These are phyloP conservation scores for Dromas ardeola DNA, from an alignment of 2,113 vertebrate genomes.

Conservation along the genomic window DNA sequence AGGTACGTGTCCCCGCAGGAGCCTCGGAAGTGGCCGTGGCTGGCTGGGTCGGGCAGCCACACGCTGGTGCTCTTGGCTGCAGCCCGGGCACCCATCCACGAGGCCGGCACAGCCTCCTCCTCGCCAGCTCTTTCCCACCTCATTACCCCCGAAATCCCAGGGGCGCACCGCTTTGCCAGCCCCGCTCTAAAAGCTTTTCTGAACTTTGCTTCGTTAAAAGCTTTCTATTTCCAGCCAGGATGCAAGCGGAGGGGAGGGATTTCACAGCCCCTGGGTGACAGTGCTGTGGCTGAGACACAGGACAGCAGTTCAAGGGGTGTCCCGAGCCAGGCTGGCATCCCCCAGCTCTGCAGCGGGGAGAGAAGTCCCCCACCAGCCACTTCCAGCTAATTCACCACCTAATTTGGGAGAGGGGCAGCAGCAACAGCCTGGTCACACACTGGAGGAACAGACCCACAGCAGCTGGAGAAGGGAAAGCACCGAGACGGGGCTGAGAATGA, in stretches of 20 bases:
- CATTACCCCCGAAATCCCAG: not conserved
- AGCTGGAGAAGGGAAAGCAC: not conserved
- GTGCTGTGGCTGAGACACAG: not conserved
- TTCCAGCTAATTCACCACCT: not conserved
- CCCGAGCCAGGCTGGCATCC: fast-evolving
- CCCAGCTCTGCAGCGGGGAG: not conserved
- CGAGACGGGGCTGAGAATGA: not conserved
- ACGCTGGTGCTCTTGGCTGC: fast-evolving
- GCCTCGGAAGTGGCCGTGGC: fast-evolving
- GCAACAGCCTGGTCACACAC: fast-evolving
- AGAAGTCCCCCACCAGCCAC: not conserved
- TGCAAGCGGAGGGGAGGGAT: not conserved
- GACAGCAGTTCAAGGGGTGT: not conserved
- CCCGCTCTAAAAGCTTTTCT: not conserved
- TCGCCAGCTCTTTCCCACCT: not conserved
- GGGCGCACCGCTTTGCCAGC: fast-evolving
- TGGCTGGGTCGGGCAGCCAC: not conserved
- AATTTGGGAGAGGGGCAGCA: not conserved
- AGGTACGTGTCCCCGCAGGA: fast-evolving
- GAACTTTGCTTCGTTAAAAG: not conserved
- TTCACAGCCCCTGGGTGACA: not conserved
- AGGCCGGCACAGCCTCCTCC: not conserved
- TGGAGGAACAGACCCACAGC: not conserved
- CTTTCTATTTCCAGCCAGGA: constrained; percentile 14
- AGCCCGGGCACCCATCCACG: fast-evolving